A percentile compares a stretch with the other conserved stretches of the same genome.
Conservation (phyloP, 1,140 invertebrate genomes). For the Aradophagus sp. region DNA sequence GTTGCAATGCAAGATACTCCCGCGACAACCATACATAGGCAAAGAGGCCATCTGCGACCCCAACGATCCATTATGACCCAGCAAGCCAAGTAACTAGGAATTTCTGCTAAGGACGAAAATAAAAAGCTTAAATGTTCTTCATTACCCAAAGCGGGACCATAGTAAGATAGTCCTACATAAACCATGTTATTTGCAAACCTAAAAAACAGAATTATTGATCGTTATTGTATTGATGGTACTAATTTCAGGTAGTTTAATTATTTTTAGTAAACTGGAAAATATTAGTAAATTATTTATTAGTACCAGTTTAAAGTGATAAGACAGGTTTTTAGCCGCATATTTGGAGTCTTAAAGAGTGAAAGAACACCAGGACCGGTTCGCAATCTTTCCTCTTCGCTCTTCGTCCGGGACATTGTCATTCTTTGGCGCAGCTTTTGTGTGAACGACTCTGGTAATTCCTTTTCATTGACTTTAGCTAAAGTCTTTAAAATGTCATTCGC, state of each 20-base stretch:
- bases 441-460: conserved; percentile 83
- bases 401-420: conserved; percentile 80
- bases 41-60: conserved; percentile 88
- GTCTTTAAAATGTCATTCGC: conserved; percentile 84
- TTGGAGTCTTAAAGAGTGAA: conserved; percentile 86
- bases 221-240: conserved; percentile 11
- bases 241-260: too few relatives aligned
- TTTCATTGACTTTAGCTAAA: conserved; percentile 85
- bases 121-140: conserved; percentile 91
- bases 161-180: conserved; percentile 90
- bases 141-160: conserved; percentile 87
- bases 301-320: conserved; percentile 79
- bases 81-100: conserved; percentile 88
- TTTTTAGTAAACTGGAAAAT: background rate
- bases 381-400: conserved; percentile 78
- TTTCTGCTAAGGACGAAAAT: conserved; percentile 86
- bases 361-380: conserved; percentile 80
- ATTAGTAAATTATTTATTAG: background rate
- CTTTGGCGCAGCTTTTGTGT: conserved; percentile 82
- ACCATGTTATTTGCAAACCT: conserved; percentile 85
- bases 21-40: conserved; percentile 87
- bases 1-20: conserved; percentile 88
- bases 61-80: conserved; percentile 90
- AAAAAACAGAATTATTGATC: conserved; percentile 11
- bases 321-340: conserved; percentile 84